Conservation (phyloP, 2,888 invertebrate species). For the Blera fallax region DNA sequence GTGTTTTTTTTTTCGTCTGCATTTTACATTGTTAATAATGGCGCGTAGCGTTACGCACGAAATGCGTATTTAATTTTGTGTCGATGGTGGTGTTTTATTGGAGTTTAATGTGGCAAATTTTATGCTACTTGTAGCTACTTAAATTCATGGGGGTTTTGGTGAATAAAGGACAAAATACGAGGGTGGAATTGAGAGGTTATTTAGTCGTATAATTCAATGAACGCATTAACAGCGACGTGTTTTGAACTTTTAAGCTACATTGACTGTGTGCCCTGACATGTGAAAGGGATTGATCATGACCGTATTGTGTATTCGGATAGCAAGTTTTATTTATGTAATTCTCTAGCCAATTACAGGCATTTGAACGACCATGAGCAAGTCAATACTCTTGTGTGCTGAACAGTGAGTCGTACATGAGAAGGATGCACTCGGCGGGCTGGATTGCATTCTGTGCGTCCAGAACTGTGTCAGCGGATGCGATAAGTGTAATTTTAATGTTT, state of each 20-base stretch:
- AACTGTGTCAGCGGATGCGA: too few species aligned
- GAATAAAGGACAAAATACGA: background rate
- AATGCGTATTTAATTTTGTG: constrained; percentile 55
- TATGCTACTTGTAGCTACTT: background rate
- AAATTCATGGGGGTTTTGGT: background rate
- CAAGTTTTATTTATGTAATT: too few species aligned
- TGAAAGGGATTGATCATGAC: background rate
- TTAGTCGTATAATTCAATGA: background rate
- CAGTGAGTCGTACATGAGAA: too few species aligned
- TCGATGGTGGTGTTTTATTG: constrained; percentile 10
- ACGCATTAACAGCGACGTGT: background rate
- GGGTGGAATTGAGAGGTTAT: background rate
- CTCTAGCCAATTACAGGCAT: too few species aligned
- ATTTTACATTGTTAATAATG: constrained; percentile 32
- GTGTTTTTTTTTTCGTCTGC: background rate
- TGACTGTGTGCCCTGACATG: background rate
- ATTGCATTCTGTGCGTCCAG: too few species aligned
- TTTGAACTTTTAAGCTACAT: background rate
- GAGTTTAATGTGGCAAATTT: background rate
- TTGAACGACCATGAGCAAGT: too few species aligned
- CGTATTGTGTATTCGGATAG: too few species aligned
- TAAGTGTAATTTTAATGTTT: too few species aligned
- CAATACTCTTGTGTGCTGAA: too few species aligned
- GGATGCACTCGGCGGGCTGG: too few species aligned
- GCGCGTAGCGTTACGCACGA: constrained; percentile 25